These are phyloP conservation scores for Balanococcus diminutus DNA, from an alignment of 2,888 invertebrate genomes.

Conservation along the genomic window DNA sequence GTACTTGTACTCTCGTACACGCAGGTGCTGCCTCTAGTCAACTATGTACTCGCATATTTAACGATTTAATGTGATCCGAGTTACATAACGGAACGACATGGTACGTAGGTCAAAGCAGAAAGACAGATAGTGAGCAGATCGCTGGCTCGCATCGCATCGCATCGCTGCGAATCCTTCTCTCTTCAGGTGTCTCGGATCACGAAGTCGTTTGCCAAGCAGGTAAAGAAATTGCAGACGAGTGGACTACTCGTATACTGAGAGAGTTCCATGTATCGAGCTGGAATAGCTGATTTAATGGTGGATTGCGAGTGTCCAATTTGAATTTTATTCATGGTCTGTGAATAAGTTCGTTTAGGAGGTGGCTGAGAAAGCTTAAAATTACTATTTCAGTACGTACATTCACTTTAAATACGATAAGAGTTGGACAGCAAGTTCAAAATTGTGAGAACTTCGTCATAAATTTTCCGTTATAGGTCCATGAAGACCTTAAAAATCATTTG, in stretches of 20 bases:
- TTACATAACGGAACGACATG: background rate
- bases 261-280: background rate
- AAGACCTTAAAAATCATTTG: no score
- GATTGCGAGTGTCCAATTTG: background rate
- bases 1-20: no score
- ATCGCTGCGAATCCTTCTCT: background rate
- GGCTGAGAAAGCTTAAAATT: background rate
- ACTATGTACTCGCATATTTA: background rate
- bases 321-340: background rate
- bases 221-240: background rate
- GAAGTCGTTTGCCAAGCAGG: background rate
- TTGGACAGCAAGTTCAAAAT: no score
- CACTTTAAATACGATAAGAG: no score
- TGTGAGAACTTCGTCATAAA: no score
- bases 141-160: no score
- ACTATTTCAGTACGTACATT: no score
- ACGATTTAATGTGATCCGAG: background rate
- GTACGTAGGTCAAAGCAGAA: slow-evolving; percentile 3
- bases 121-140: background rate
- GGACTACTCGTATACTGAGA: background rate
- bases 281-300: background rate
- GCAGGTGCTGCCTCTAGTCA: background rate
- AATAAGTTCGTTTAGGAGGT: background rate
- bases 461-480: no score
- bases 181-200: background rate